Base-by-base conservation (phyloP, 2,888 invertebrate genomes). In the Encarsia formosa region DNA sequence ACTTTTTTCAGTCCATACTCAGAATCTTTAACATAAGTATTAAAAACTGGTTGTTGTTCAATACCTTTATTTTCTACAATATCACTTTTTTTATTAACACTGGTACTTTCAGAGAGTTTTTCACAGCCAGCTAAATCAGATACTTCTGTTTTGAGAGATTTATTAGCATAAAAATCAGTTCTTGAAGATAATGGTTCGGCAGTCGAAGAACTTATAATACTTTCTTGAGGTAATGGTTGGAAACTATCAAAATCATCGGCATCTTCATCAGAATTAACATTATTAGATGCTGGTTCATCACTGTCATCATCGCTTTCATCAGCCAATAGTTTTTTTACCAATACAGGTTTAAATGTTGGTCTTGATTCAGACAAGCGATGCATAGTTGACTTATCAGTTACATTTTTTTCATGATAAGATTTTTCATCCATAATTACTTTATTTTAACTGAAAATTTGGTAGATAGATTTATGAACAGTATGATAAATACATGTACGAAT, bases 251-350 rank as follows among this genome's bases (percentile, higher is more conserved):
- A 50, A 35, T 63, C 64, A 40, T 65, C 65, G 24, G 53, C 59
- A 37, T 54, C 57, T 31, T 57, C 59, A 39, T 54, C 58, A 3
- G 56, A 54, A 6, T 50, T 44, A 16, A 60, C 61, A 22, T 59
- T 60, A 46, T 58, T 58, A 6, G 29, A 37, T 13, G 49, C 3
- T 15, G 58, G 61, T 15, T 65, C 59, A 44, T 65, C 68, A 5
- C 58, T 63, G 2, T 67, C 64, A 44, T 67, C 66, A 41, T 60
- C 58, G 38, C 59, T 62, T 5, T 65, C 64, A 37, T 71, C 70
- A 20, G 57, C 65, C 37, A 68, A 42, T 13, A 69, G 56, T 2
- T 61, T 64, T 52, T 69, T 68, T 5, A 71, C 63, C 9, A 66
- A 59, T 5, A 70, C 56, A 4, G 71, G 71, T 24, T 63, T 63